Conservation (phyloP, 1,140 invertebrate genomes). For the Brachionus asplanchnoidis region DNA sequence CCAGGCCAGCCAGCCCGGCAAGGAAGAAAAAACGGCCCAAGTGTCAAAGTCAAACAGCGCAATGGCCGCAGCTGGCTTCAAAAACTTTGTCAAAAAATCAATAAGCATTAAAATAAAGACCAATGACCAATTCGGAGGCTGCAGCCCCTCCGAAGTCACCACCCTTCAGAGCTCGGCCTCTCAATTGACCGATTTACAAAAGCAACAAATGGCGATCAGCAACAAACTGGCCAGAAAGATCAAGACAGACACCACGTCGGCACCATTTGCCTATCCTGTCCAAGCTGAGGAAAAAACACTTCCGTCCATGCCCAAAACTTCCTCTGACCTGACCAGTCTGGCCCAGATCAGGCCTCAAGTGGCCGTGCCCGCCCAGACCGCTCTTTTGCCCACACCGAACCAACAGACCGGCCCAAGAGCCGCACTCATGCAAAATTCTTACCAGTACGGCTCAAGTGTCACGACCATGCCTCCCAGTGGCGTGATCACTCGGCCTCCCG, state of each 20-base stretch:
- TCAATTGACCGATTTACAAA: conserved; percentile 1
- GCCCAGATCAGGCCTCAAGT: neutral
- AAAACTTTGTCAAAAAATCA: conserved; percentile 42
- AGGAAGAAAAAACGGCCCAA: neutral
- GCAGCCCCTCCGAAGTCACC: neutral
- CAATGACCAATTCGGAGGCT: neutral
- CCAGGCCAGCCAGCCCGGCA: neutral
- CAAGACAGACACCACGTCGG: neutral
- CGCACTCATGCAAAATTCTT: neutral
- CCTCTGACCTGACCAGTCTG: neutral
- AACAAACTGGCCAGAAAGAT: conserved; percentile 19
- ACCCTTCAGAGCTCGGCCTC: neutral
- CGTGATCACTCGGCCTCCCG: neutral
- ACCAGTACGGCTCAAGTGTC: neutral
- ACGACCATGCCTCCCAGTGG: neutral
- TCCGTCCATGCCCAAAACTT: neutral
- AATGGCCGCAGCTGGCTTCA: conserved; percentile 35
- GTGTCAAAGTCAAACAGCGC: neutral
- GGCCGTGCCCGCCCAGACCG: neutral
- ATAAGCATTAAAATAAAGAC: conserved; percentile 39
- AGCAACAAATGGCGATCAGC: conserved; percentile 12
- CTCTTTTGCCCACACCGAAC: neutral
- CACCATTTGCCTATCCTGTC: neutral
- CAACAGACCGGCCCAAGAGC: neutral
- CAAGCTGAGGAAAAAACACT: neutral